Conservation (phyloP, 2,888 invertebrate genomes). For the Siphonodentalium dalli region DNA sequence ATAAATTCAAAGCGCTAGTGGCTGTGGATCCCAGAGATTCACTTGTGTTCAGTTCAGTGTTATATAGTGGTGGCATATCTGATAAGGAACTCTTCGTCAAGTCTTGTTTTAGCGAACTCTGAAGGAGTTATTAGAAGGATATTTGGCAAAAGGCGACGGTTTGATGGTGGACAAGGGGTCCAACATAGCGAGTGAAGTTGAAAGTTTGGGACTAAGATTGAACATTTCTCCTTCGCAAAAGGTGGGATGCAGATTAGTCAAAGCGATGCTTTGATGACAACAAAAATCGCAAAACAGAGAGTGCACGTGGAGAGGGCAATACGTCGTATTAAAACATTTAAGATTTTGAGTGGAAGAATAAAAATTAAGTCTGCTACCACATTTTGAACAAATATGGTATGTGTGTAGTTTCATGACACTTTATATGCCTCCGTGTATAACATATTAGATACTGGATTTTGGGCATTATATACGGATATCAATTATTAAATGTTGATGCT, state of each 20-base stretch:
- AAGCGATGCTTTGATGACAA: slow-evolving; percentile 7
- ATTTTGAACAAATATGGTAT: slow-evolving; percentile 13
- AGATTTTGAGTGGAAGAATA: slow-evolving; percentile 3
- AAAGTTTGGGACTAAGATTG: slow-evolving; percentile 1
- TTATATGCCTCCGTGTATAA: too few relatives aligned
- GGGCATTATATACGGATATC: too few relatives aligned
- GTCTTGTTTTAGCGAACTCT: slow-evolving; percentile 5
- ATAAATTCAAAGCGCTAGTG: slow-evolving; percentile 16
- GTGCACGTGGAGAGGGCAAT: slow-evolving; percentile 19
- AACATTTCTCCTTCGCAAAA: slow-evolving; percentile 14
- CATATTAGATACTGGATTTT: too few relatives aligned
- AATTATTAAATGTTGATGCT: too few relatives aligned
- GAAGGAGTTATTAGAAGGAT: background rate
- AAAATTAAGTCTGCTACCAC: background rate
- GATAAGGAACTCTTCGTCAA: slow-evolving; percentile 15
- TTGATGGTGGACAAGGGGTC: slow-evolving; percentile 19
- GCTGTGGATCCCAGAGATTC: slow-evolving; percentile 18
- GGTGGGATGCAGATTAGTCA: slow-evolving; percentile 2
- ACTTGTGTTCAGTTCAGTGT: slow-evolving; percentile 14
- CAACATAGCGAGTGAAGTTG: slow-evolving; percentile 1
- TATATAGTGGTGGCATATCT: slow-evolving; percentile 17
- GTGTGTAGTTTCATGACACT: slow-evolving; percentile 14
- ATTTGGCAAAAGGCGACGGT: slow-evolving; percentile 9
- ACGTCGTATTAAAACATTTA: slow-evolving; percentile 10
- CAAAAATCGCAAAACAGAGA: slow-evolving; percentile 14